Base-by-base conservation (phyloP, 1,140 invertebrate genomes). In the Hydropsyche tenuis region DNA sequence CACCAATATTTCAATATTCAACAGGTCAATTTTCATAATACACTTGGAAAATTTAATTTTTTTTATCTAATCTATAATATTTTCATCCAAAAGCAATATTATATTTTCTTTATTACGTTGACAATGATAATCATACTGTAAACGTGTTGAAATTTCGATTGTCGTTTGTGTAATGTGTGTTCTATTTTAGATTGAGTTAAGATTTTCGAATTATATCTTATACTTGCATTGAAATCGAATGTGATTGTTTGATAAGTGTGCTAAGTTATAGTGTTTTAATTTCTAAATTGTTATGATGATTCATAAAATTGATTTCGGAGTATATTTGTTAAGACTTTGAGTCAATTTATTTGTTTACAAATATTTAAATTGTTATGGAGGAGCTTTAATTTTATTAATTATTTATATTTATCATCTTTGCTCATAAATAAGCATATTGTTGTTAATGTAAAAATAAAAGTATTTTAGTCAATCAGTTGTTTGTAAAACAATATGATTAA, bases 311-410 rank as follows among this genome's bases (percentile, higher is more conserved):
- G 30, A 37, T 37, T 37, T 37, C 9, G 30, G 30, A 37, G 30
- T 37, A 53, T 18, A 16, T 53, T 53, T 53, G 48, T 53, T 53
- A 20, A 53, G 48, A 53, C 48, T 53, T 20, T 18, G 18, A 53
- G 48, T 53, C 48, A 20, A 53, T 53, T 53, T 53, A 53, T 53
- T 53, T 53, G 20, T 53, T 53, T 53, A 53, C 18, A 53, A 53
- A 53, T 53, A 9, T 37, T 37, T 37, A 37, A 37, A 37, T 37
- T 37, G 48, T 53, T 53, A 53, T 20, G 9, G 48, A 48, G 48
- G 48, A 53, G 48, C 48, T 53, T 53, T 53, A 53, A 53, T 53
- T 53, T 53, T 53, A 53, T 53, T 53, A 48, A n/a, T 18, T 48
- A 53, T 53, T 53, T 20, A 20, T 53, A 53, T 53, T 53, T 20